Base-by-base conservation (phyloP, 2,888 invertebrate species). In the Caenorhabditis sulstoni region DNA sequence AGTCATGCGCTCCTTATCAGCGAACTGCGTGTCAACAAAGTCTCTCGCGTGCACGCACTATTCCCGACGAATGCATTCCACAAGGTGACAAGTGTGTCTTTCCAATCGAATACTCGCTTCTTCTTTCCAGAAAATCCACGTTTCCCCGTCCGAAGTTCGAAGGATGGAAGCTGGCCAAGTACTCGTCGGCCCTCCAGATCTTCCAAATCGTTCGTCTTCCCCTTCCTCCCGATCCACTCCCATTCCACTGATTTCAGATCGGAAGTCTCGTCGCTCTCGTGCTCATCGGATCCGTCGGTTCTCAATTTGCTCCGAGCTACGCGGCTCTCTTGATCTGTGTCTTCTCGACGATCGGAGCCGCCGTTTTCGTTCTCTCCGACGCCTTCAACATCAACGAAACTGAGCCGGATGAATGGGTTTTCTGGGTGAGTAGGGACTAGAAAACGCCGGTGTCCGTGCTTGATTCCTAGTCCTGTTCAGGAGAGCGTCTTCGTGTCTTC, bases 241-340 rank as follows among this genome's bases (percentile, higher is more conserved):
- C 20, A 47, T 14, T 37, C 12, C 23, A n/a, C n/a, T n/a, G n/a
- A 7, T 35, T 76, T 22, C 64, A 82, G 81, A 55, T 77, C 16
- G 82, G 82, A 22, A 52, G 70, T 47, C 44, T 77, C 3, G 62
- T 66, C 0, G 37, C 74, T 2, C 44, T 82, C 0, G 50, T 73
- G n/a, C 58, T 82, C 18, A 82, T 79, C 35, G 79, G 79, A 1
- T 65, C 79, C 22, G 82, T 82, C 18, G 82, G 82, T 1, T 77
- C 79, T 5, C 79, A 82, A 9, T 82, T 79, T 23, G 47, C 82
- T 9, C 79, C 82, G 0, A 82, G 79, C 1, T 82, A 82, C 62
- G 82, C 79, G 1, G 79, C 74, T 14, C 66, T 82, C 1, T 35
- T 82, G n/a, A 68, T 61, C 14, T 77, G 77, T 47, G 52, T 77